Evolutionary conservation across 53 echinoderm and acorn worm species (phyloP).

Genomic region (Apostichopus leukothele): DNA sequence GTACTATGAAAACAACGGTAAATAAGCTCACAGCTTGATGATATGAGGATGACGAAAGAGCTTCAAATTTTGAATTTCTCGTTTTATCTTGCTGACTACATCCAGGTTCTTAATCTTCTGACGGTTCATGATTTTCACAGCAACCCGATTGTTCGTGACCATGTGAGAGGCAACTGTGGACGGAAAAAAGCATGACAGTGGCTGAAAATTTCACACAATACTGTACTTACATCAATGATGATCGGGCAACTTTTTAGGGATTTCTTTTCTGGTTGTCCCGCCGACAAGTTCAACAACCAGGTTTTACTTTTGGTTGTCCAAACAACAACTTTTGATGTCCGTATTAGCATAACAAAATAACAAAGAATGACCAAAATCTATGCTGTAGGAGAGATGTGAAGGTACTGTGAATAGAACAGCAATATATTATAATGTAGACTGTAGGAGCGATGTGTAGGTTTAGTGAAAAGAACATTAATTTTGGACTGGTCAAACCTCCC

Average conservation of each 20-base stretch:
- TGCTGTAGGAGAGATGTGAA: too few relatives aligned
- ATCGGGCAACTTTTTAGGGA: background rate
- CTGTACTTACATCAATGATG: background rate
- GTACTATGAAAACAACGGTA: background rate
- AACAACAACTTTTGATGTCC: too few relatives aligned
- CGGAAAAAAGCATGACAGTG: background rate
- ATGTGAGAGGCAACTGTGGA: conserved; percentile 87
- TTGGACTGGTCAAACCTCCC: too few relatives aligned
- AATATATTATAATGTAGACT: too few relatives aligned
- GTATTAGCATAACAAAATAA: too few relatives aligned
- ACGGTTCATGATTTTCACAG: conserved; percentile 95
- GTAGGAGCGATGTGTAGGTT: too few relatives aligned
- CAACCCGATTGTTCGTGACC: conserved; percentile 89
- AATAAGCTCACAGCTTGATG: conserved; percentile 87
- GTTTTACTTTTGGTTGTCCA: too few relatives aligned
- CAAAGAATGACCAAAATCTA: too few relatives aligned
- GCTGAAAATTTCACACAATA: background rate
- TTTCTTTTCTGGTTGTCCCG: background rate
- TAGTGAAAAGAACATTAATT: too few relatives aligned
- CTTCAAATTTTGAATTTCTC: conserved; percentile 98
- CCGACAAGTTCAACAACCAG: background rate
- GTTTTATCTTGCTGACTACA: conserved; percentile 91
- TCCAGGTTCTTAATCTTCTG: conserved; percentile 99
- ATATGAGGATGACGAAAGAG: conserved; percentile 97
- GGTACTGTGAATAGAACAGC: too few relatives aligned